Base-by-base conservation (phyloP, 2,888 invertebrate genomes). In the Thyatira batis region DNA sequence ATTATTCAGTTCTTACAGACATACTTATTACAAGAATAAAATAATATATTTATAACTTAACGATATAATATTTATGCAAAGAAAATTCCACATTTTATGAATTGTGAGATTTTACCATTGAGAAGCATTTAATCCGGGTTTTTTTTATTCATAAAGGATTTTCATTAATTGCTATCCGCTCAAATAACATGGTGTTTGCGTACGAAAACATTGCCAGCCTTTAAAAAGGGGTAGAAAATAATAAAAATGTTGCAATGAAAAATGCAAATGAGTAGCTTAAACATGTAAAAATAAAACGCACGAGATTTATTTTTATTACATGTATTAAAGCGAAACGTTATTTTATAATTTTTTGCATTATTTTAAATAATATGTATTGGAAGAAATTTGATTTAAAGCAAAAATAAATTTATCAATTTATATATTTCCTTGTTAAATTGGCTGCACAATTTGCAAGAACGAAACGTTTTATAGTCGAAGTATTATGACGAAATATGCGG, bases 261-360 rank as follows among this genome's bases (percentile, higher is more conserved):
- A 53, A 61, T 65, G 63, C 54, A 63, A 65, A 67, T 67, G 58
- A 49, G 57, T 49, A 55, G 66, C 58, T 67, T 59, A 60, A 60
- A 20, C 52, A 53, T 58, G 53, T 60, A 53, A 57, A 63, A 53
- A 60, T 57, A 53, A 60, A 60, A 60, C 50, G 51, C 48, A 46
- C 45, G 39, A 60, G 60, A 65, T 67, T 67, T 57, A 63, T 53
- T 39, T 50, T 44, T 28, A 54, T 58, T 51, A 56, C 57, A 67
- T 33, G 52, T 55, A 62, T 64, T 59, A 65, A 57, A 45, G n/a
- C n/a, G n/a, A 51, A 56, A 53, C 54, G 56, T 64, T 53, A 57
- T 49, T 51, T n/a, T 52, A 21, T 50, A 46, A 50, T 51, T n/a
- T n/a, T n/a, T n/a, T n/a, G n/a, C n/a, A n/a, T n/a, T n/a, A n/a